Evolutionary conservation across 2,113 vertebrate genomes (phyloP).

Genomic region (Propithecus coquereli): DNA sequence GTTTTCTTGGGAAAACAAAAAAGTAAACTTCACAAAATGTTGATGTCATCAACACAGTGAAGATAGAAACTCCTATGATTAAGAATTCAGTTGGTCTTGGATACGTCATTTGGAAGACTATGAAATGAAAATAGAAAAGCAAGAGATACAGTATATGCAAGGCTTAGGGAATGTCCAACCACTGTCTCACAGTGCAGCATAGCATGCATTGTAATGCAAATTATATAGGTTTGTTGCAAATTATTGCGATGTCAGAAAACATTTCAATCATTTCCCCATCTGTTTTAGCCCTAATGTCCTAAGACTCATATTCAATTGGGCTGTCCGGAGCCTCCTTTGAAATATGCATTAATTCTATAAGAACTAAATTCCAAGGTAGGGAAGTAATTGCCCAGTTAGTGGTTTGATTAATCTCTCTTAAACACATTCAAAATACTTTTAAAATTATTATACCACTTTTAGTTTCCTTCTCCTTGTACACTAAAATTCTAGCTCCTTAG

Average conservation of each 20-base stretch:
- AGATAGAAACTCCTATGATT: background rate
- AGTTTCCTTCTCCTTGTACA: background rate
- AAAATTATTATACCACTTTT: background rate
- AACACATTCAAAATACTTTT: background rate
- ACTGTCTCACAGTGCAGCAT: background rate
- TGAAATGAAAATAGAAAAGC: background rate
- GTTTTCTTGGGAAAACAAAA: background rate
- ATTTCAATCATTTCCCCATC: background rate
- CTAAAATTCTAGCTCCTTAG: background rate
- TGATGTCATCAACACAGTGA: background rate
- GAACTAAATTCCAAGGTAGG: background rate
- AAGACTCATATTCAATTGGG: background rate
- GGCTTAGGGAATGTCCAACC: background rate
- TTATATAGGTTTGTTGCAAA: constrained; percentile 31
- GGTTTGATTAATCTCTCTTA: background rate
- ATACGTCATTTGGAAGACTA: background rate
- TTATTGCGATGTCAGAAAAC: background rate
- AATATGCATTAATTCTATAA: background rate
- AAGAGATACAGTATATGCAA: background rate
- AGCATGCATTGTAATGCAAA: background rate
- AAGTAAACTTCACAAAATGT: background rate
- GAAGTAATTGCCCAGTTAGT: background rate
- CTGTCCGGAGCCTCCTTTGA: background rate
- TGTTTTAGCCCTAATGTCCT: background rate
- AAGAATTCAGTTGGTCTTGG: background rate